A percentile compares a stretch with the other conserved stretches of the same genome.
Evolutionary conservation across 2,888 invertebrate genomes (phyloP).

Genomic region (Pogonocherus hispidulus): DNA sequence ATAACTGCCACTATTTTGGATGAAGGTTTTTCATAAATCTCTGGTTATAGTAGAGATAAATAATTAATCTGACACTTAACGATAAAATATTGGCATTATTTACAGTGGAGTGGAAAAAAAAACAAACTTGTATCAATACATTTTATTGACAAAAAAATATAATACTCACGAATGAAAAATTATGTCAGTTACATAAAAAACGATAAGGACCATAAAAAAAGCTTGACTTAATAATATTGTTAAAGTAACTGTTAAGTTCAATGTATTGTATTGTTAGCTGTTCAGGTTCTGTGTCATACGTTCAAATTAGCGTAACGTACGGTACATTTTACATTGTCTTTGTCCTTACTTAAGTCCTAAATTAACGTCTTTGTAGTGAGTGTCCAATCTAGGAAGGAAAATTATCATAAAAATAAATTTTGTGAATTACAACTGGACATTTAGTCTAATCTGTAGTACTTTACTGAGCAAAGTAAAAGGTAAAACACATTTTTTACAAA

Average conservation of each 20-base stretch:
- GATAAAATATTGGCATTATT: too few relatives aligned
- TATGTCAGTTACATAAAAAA: slow-evolving; percentile 10
- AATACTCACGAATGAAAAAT: slow-evolving; percentile 5
- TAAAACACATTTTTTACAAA: too few relatives aligned
- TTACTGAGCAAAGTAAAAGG: too few relatives aligned
- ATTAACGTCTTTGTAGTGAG: slow-evolving; percentile 20
- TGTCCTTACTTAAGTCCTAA: slow-evolving; percentile 28
- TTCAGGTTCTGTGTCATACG: slow-evolving; percentile 30
- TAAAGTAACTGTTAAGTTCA: slow-evolving; percentile 27
- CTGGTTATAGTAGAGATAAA: too few relatives aligned
- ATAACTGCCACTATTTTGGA: too few relatives aligned
- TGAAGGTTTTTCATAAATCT: too few relatives aligned
- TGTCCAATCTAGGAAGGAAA: slow-evolving; percentile 24
- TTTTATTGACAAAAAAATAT: too few relatives aligned
- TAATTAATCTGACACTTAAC: too few relatives aligned
- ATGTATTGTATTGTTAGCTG: slow-evolving; percentile 30
- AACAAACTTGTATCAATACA: too few relatives aligned
- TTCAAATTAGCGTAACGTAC: slow-evolving; percentile 28
- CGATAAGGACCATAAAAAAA: slow-evolving; percentile 15
- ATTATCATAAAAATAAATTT: slow-evolving; percentile 25
- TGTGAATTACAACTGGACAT: neutral
- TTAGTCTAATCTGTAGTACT: neutral
- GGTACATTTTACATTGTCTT: slow-evolving; percentile 24
- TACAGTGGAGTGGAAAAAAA: too few relatives aligned
- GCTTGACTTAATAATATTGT: slow-evolving; percentile 2